These are phyloP conservation scores for Amphimedon queenslandica DNA, from an alignment of 37 sponge, comb jelly and placozoan species.

Conservation along the genomic window DNA sequence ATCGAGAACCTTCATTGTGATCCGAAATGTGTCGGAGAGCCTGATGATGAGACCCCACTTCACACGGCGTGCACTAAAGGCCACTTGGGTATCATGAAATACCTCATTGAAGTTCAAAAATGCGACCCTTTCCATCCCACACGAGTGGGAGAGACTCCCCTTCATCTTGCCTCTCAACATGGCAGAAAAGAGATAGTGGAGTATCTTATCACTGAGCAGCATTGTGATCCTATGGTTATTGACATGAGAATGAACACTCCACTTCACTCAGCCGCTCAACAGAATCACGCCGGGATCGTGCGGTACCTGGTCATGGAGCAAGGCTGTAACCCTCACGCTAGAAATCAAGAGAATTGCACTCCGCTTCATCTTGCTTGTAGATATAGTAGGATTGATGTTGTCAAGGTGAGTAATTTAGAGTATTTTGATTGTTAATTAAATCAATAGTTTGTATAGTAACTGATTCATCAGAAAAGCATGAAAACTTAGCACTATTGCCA, in stretches of 20 bases:
- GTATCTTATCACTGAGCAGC: conserved; percentile 13
- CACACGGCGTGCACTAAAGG: conserved; percentile 39
- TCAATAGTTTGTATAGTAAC: too few relatives aligned
- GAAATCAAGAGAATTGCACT: conserved; percentile 5
- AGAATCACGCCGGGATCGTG: background rate
- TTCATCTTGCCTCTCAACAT: conserved; percentile 32
- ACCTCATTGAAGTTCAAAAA: conserved; percentile 14
- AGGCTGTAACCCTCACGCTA: background rate
- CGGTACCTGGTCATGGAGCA: conserved; percentile 1
- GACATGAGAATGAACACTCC: background rate
- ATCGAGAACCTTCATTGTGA: conserved; percentile 2
- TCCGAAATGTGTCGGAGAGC: background rate
- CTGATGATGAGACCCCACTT: conserved; percentile 30
- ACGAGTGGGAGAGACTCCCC: conserved; percentile 9
- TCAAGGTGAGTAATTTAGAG: too few relatives aligned
- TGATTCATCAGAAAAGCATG: too few relatives aligned
- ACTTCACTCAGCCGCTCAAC: conserved; percentile 21
- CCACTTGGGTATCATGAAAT: conserved; percentile 22
- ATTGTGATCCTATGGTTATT: background rate
- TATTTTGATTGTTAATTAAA: too few relatives aligned
- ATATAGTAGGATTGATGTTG: conserved; percentile 13
- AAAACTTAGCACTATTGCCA: too few relatives aligned
- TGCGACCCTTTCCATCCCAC: conserved; percentile 9
- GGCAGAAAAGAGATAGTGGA: conserved; percentile 15
- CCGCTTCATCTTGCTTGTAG: conserved; percentile 30